A percentile compares a stretch with the other conserved stretches of the same genome.
Conservation (phyloP, 1,140 invertebrate species). For the Acromyrmex charruanus region DNA sequence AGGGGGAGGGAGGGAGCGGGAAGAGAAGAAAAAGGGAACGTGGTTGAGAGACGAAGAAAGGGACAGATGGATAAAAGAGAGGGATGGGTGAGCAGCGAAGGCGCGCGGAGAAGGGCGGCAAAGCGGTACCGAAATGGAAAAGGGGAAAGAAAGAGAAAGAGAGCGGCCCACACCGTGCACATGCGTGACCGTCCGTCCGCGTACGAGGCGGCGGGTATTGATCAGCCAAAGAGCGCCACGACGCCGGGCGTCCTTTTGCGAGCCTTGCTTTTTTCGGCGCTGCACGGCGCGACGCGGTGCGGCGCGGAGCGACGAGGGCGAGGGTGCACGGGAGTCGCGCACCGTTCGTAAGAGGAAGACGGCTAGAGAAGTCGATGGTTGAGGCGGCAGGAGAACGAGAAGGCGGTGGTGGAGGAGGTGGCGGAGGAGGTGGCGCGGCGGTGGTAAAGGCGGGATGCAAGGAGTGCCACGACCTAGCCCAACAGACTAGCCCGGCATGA, state of each 20-base stretch:
- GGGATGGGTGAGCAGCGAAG: slow-evolving; percentile 46
- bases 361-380: slow-evolving; percentile 50
- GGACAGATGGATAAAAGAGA: slow-evolving; percentile 54
- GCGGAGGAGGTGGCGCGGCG: slow-evolving; percentile 42
- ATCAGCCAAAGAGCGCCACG: slow-evolving; percentile 87
- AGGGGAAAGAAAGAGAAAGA: slow-evolving; percentile 67
- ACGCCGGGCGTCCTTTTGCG: slow-evolving; percentile 86
- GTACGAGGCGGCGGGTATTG: slow-evolving; percentile 86
- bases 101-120: slow-evolving; percentile 20
- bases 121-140: slow-evolving; percentile 54
- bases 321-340: slow-evolving; percentile 68
- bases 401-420: slow-evolving; percentile 9
- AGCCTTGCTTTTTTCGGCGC: slow-evolving; percentile 86
- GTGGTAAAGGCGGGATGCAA: slow-evolving; percentile 55
- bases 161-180: slow-evolving; percentile 83
- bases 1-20: neutral
- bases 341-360: slow-evolving; percentile 62
- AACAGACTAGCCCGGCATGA: slow-evolving; percentile 78
- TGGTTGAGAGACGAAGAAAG: slow-evolving; percentile 63
- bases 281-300: slow-evolving; percentile 41
- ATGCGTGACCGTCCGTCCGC: slow-evolving; percentile 87
- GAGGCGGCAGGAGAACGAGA: slow-evolving; percentile 41
- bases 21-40: slow-evolving; percentile 31
- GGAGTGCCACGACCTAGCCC: slow-evolving; percentile 81
- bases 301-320: slow-evolving; percentile 24